Evolutionary conservation across 1,140 invertebrate genomes (phyloP).

Genomic region (Drosophila mauritiana): DNA sequence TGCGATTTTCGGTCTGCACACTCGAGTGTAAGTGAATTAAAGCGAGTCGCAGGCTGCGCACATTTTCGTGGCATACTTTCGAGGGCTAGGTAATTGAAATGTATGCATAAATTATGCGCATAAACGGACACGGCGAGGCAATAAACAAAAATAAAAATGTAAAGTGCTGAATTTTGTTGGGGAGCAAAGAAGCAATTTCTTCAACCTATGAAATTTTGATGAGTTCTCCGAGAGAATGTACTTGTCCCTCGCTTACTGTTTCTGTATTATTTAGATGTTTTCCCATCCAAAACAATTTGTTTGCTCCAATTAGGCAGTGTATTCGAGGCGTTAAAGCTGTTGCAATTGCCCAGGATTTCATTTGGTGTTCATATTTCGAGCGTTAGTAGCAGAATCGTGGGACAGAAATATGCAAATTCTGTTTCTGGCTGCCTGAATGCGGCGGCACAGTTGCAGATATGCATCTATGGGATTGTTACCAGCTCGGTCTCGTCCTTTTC

Average conservation of each 20-base stretch:
- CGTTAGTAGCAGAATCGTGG: constrained; percentile 9
- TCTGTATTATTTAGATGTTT: constrained; percentile 74
- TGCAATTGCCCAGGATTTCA: background rate
- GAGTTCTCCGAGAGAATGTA: constrained; percentile 37
- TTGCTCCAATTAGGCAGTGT: constrained; percentile 6
- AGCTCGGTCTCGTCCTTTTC: constrained; percentile 19
- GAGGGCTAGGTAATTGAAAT: constrained; percentile 72
- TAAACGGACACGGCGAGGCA: constrained; percentile 75
- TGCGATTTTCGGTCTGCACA: background rate
- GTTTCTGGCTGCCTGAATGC: constrained; percentile 25
- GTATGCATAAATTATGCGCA: constrained; percentile 82
- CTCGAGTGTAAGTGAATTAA: constrained; percentile 64
- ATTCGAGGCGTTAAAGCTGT: background rate
- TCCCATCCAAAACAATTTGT: constrained; percentile 28
- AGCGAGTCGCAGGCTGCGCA: constrained; percentile 33
- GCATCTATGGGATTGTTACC: constrained; percentile 39
- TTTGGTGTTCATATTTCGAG: constrained; percentile 12
- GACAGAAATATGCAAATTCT: constrained; percentile 59
- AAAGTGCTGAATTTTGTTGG: constrained; percentile 19
- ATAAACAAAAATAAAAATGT: constrained; percentile 74
- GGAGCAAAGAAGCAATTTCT: constrained; percentile 30
- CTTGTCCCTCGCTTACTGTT: constrained; percentile 16
- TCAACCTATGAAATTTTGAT: constrained; percentile 72
- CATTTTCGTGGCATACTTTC: constrained; percentile 53
- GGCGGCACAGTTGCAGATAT: constrained; percentile 28